These are phyloP conservation scores for Cataglyphis livida DNA, from an alignment of 2,888 invertebrate species.

Conservation along the genomic window DNA sequence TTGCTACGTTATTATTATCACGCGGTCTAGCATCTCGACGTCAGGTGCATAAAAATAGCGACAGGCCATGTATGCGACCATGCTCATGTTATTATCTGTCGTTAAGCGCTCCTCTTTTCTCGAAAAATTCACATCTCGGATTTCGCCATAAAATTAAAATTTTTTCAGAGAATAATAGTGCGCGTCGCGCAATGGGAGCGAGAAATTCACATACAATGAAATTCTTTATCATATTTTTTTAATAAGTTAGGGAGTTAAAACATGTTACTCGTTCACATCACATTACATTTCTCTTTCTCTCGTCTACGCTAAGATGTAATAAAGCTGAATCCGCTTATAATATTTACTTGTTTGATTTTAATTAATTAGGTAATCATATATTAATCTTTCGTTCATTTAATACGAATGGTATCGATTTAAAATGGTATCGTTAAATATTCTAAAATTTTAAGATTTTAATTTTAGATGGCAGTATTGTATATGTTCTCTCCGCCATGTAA, in stretches of 20 bases:
- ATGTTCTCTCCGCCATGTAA: neutral
- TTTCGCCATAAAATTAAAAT: conserved; percentile 27
- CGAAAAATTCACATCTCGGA: conserved; percentile 22
- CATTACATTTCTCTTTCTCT: neutral
- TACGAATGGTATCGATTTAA: neutral
- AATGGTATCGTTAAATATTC: neutral
- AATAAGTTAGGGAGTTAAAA: conserved; percentile 20
- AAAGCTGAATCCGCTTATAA: neutral
- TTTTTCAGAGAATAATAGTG: conserved; percentile 6
- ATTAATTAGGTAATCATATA: conserved; percentile 1
- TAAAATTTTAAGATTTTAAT: conserved; percentile 3
- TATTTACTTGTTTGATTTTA: neutral
- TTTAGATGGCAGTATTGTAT: neutral
- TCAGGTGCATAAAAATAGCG: conserved; percentile 48
- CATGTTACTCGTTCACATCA: conserved; percentile 12
- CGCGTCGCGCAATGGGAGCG: neutral
- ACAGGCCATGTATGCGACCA: conserved; percentile 1
- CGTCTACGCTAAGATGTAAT: conserved; percentile 1
- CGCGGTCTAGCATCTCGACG: conserved; percentile 36
- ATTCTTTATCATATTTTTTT: conserved; percentile 40
- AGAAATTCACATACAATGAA: conserved; percentile 12
- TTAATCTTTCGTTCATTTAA: neutral
- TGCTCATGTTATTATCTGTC: conserved; percentile 28
- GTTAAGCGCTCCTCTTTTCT: conserved; percentile 18
- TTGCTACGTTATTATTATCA: conserved; percentile 45